Evolutionary conservation across 2,888 invertebrate species (phyloP).

Genomic region (Xanthia togata): DNA sequence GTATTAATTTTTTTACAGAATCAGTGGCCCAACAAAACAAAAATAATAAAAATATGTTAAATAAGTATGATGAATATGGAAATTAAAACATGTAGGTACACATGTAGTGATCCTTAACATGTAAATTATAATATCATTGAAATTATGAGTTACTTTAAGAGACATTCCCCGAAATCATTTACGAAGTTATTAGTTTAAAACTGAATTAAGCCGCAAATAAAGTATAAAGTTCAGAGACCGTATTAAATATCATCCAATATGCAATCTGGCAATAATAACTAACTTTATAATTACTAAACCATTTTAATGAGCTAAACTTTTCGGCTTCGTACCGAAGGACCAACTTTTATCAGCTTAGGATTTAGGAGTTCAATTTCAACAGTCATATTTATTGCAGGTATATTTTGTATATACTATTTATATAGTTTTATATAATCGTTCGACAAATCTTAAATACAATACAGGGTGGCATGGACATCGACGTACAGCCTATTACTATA

Average conservation of each 20-base stretch:
- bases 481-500: no score
- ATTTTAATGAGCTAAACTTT: conserved; percentile 50
- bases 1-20: background rate
- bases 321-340: conserved; percentile 4
- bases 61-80: no score
- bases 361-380: conserved; percentile 5
- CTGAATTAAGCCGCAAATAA: conserved; percentile 34
- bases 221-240: conserved; percentile 39
- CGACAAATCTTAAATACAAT: background rate
- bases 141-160: background rate
- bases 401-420: background rate
- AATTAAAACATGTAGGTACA: no score
- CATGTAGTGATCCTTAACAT: background rate
- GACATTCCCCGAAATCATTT: background rate
- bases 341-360: conserved; percentile 11
- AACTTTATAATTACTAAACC: conserved; percentile 50
- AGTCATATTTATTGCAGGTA: background rate
- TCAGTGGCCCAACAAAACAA: no score
- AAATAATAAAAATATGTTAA: no score
- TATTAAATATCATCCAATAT: conserved; percentile 32
- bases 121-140: background rate
- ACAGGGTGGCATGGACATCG: no score
- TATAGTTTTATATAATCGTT: background rate
- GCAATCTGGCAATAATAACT: conserved; percentile 42
- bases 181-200: conserved; percentile 33